These are phyloP conservation scores for Hippopotamus amphibius DNA, from an alignment of 2,113 vertebrate genomes.

Conservation along the genomic window DNA sequence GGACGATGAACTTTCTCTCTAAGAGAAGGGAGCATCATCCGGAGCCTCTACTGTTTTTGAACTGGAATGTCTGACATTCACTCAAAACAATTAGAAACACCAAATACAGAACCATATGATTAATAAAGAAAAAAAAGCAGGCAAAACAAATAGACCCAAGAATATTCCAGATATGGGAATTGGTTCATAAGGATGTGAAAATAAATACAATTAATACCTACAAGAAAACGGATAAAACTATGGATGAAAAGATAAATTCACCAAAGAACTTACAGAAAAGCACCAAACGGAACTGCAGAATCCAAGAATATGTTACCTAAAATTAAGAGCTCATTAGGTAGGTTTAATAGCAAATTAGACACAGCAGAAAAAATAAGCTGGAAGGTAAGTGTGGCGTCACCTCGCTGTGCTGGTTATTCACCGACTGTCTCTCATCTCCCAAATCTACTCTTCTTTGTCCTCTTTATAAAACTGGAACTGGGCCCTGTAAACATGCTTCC, in stretches of 20 bases:
- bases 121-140: not conserved
- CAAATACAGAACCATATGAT: not conserved
- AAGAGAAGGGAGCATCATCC: not conserved
- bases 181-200: not conserved
- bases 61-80: not conserved
- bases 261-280: conserved; percentile 3
- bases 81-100: conserved; percentile 6
- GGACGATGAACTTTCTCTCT: not conserved
- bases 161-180: not conserved
- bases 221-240: not conserved
- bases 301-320: not conserved
- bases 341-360: not conserved
- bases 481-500: not conserved
- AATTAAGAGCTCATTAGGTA: conserved; percentile 2
- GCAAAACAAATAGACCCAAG: not conserved
- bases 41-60: not conserved
- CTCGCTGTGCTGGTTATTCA: not conserved
- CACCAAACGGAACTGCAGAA: not conserved
- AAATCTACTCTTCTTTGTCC: not conserved
- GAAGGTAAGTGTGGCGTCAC: not conserved
- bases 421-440: not conserved
- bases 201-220: not conserved
- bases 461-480: not conserved
- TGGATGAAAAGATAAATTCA: conserved; percentile 4
- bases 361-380: not conserved